Base-by-base conservation (phyloP, 2,888 invertebrate genomes). In the Cremastobaeus sp. region DNA sequence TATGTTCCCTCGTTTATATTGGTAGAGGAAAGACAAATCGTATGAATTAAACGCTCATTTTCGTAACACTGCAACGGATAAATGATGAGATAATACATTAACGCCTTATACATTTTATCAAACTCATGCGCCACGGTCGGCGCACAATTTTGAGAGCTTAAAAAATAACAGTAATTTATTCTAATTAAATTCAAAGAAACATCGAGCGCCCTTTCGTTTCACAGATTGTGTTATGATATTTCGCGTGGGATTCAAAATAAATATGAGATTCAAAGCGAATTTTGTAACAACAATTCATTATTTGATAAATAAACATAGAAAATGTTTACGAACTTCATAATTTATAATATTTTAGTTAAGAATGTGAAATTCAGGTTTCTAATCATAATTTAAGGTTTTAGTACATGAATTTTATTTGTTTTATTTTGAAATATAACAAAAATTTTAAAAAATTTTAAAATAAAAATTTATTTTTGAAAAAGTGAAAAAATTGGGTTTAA, bases 151-250 rank as follows among this genome's bases (percentile, higher is more conserved):
- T 45, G 60, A 60, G 77, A 72, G 57, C 75, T 60, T 84, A 83
- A 85, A 84, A 85, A 83, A 86, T 86, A 66, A 79, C 66, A 60
- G 77, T 81, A 81, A 86, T 86, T 78, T 83, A 85, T 87, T 87
- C 85, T 87, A 85, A 85, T 86, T 87, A 87, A 81, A 75, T 41
- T 25, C 60, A 65, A 48, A 69, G 68, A 71, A 57, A 32, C 57
- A 39, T 2, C 18, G 20, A 43, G 32, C 57, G 54, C 45, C 32
- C 37, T 18, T 30, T 37, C 50, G 20, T 8, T 50, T 43, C 30
- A 14, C 9, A 34, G 25, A 66, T 65, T 71, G n/a, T n/a, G n/a
- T n/a, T 41, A 65, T 64, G 45, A 37, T 47, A n/a, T n/a, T n/a
- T n/a, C 9, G 41, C 17, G 8, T 39, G 50, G 57, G 43, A 59